A percentile compares a stretch with the other conserved stretches of the same genome.
phyloP scores from a whole-genome alignment of 2,113 vertebrate species.

The Caracal caracal region DNA sequence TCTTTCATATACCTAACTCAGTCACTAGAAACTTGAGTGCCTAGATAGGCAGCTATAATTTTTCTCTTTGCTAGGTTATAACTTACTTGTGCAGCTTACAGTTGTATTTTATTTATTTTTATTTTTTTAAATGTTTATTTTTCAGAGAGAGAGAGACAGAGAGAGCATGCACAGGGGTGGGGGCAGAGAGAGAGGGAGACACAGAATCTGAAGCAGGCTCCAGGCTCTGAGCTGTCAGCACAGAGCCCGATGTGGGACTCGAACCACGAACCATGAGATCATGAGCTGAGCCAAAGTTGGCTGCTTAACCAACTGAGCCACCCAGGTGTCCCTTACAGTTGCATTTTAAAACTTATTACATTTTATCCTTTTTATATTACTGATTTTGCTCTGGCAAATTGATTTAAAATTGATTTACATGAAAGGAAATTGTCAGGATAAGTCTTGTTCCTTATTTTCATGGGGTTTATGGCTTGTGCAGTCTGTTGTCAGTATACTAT shows the following conservation, averaged over 20 bases:
- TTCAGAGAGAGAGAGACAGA: too few species aligned
- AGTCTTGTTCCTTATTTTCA: neutral
- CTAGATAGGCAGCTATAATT: neutral
- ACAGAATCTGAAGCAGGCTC: too few species aligned
- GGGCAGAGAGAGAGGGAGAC: too few species aligned
- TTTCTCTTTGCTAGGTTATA: neutral
- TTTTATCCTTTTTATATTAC: neutral
- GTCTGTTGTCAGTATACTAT: neutral
- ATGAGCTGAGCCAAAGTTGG: too few species aligned
- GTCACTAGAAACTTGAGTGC: neutral
- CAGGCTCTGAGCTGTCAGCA: too few species aligned
- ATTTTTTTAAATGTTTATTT: too few species aligned
- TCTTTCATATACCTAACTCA: neutral
- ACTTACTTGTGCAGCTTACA: neutral
- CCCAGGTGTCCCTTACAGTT: too few species aligned
- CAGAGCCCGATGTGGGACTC: too few species aligned
- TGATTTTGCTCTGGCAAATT: neutral
- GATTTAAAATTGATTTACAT: neutral
- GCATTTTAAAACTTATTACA: neutral
- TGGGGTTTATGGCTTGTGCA: neutral
- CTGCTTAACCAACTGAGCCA: too few species aligned
- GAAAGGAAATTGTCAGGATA: neutral
- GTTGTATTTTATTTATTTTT: neutral
- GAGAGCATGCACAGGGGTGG: too few species aligned
- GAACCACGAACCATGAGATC: too few species aligned